These are phyloP conservation scores for Melanotaenia boesemani DNA, from an alignment of 2,797 vertebrate species.

Conservation along the genomic window DNA sequence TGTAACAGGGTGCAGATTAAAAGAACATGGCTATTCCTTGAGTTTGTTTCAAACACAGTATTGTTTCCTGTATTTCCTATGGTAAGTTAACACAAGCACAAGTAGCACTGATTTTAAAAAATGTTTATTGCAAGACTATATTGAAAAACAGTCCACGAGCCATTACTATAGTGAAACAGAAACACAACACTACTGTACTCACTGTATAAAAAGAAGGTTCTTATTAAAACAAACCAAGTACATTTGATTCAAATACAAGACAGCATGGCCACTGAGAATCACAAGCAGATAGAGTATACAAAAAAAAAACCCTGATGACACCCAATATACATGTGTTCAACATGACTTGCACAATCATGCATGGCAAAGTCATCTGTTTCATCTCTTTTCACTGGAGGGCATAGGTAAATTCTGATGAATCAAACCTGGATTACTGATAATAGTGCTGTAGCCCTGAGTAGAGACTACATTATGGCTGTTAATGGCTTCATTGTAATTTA, in stretches of 20 bases:
- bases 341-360: slow-evolving; percentile 44
- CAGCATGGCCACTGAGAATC: slow-evolving; percentile 47
- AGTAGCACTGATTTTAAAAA: slow-evolving; percentile 44
- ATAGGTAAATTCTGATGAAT: slow-evolving; percentile 53
- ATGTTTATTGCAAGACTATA: slow-evolving; percentile 77
- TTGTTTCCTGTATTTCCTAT: background rate
- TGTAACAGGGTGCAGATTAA: background rate
- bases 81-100: background rate
- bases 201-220: slow-evolving; percentile 60
- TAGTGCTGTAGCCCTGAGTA: slow-evolving; percentile 66
- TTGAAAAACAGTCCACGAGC: slow-evolving; percentile 55
- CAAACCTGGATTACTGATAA: slow-evolving; percentile 38
- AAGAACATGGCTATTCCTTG: background rate
- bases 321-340: slow-evolving; percentile 44
- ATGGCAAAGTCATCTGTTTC: slow-evolving; percentile 19
- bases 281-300: slow-evolving; percentile 50
- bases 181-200: slow-evolving; percentile 39
- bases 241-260: slow-evolving; percentile 39
- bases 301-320: slow-evolving; percentile 56
- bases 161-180: slow-evolving; percentile 42
- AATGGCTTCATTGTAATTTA: slow-evolving; percentile 47
- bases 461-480: slow-evolving; percentile 44
- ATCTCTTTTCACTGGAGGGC: slow-evolving; percentile 37
- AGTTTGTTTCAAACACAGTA: background rate
- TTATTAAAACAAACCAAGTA: slow-evolving; percentile 48